Percentiles rank a stretch among this genome's conserved stretches.
Conservation (phyloP, 2,888 invertebrate genomes). For the Eledone cirrhosa region DNA sequence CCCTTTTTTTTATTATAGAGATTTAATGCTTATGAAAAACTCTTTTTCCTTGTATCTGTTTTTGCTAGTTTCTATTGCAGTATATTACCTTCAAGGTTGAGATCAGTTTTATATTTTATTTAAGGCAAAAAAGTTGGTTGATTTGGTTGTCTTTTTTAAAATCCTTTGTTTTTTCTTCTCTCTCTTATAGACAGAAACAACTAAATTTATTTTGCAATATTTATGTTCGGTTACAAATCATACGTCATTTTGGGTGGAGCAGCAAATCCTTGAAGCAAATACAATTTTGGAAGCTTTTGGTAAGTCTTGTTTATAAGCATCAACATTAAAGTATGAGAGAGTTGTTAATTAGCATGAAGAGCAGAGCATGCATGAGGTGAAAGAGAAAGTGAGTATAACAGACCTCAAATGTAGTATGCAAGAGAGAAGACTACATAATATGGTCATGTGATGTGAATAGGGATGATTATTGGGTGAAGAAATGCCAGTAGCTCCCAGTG, state of each 20-base stretch:
- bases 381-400: too few relatives aligned
- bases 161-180: constrained; percentile 7
- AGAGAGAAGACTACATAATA: too few relatives aligned
- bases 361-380: too few relatives aligned
- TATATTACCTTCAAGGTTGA: background rate
- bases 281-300: constrained; percentile 62
- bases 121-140: background rate
- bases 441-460: too few relatives aligned
- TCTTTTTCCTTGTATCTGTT: too few relatives aligned
- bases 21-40: too few relatives aligned
- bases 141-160: background rate
- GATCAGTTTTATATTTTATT: background rate
- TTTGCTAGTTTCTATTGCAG: background rate
- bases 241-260: constrained; percentile 61
- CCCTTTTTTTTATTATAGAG: too few relatives aligned
- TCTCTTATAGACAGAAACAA: constrained; percentile 80
- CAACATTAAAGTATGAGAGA: too few relatives aligned
- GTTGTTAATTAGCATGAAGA: too few relatives aligned
- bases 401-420: too few relatives aligned
- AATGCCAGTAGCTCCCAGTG: too few relatives aligned
- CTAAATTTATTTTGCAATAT: constrained; percentile 90
- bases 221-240: constrained; percentile 82
- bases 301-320: constrained; percentile 35
- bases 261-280: constrained; percentile 62
- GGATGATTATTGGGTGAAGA: too few relatives aligned